Conservation (phyloP, 2,888 invertebrate species). For the Agonopterix alstromeriana region DNA sequence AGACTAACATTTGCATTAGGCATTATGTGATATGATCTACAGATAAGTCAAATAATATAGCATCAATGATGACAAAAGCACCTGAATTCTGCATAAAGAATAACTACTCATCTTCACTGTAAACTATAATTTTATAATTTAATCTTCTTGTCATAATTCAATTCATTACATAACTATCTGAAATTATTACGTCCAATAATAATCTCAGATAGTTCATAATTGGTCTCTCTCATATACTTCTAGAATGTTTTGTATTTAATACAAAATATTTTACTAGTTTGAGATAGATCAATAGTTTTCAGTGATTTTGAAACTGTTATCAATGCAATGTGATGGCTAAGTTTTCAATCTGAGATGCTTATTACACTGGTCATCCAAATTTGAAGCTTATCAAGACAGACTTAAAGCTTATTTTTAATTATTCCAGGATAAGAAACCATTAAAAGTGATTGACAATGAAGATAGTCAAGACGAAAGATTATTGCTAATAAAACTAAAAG, state of each 20-base stretch:
- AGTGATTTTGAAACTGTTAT: conserved; percentile 36
- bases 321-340: conserved; percentile 56
- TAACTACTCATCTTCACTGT: conserved; percentile 29
- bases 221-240: conserved; percentile 15
- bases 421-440: conserved; percentile 22
- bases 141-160: neutral
- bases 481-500: conserved; percentile 56
- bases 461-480: conserved; percentile 54
- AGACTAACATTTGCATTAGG: too few relatives aligned
- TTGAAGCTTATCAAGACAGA: neutral
- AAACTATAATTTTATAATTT: conserved; percentile 5
- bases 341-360: conserved; percentile 69
- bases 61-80: conserved; percentile 45
- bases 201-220: conserved; percentile 15
- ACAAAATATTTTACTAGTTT: conserved; percentile 21
- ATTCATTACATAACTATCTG: conserved; percentile 14
- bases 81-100: conserved; percentile 39
- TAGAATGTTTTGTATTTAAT: conserved; percentile 22
- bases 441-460: conserved; percentile 34
- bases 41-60: neutral
- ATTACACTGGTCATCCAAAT: neutral
- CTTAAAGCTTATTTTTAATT: neutral
- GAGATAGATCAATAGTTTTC: conserved; percentile 15
- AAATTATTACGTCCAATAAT: conserved; percentile 14
- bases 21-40: neutral